Evolutionary conservation across 1,140 invertebrate genomes (phyloP).

Genomic region (Drosophila pandora): DNA sequence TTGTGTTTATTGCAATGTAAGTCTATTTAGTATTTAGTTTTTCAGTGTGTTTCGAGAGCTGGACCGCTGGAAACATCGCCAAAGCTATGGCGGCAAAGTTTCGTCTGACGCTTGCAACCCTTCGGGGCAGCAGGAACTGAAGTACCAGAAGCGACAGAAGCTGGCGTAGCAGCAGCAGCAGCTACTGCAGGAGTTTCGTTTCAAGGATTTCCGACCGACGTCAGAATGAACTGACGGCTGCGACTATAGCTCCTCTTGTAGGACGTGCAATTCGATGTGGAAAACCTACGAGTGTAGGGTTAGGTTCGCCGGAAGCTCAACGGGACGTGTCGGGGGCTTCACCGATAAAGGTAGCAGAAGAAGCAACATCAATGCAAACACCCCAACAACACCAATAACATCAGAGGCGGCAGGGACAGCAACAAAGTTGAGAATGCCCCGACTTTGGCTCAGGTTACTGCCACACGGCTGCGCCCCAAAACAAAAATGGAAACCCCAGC

Average conservation of each 20-base stretch:
- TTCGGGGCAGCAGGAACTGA: slow-evolving; percentile 35
- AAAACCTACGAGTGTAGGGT: slow-evolving; percentile 74
- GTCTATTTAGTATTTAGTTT: not conserved
- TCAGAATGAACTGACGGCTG: slow-evolving; percentile 53
- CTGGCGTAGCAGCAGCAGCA: slow-evolving; percentile 20
- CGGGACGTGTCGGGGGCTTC: slow-evolving; percentile 10
- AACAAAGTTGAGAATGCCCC: slow-evolving; percentile 18
- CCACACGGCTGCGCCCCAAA: slow-evolving; percentile 59
- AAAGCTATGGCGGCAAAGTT: slow-evolving; percentile 64
- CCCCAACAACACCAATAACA: slow-evolving; percentile 8
- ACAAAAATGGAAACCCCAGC: slow-evolving; percentile 61
- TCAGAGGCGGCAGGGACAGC: slow-evolving; percentile 10
- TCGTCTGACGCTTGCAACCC: slow-evolving; percentile 65
- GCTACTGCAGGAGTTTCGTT: slow-evolving; percentile 64
- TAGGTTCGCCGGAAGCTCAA: slow-evolving; percentile 36
- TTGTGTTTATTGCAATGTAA: not conserved
- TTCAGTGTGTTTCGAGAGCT: slow-evolving; percentile 29
- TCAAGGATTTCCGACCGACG: slow-evolving; percentile 80
- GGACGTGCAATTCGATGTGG: slow-evolving; percentile 38
- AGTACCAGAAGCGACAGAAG: slow-evolving; percentile 7
- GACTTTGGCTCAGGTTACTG: slow-evolving; percentile 67
- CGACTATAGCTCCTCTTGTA: slow-evolving; percentile 48
- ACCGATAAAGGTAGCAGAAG: slow-evolving; percentile 43
- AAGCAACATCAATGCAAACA: slow-evolving; percentile 70
- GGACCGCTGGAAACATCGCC: slow-evolving; percentile 56